phyloP scores from a whole-genome alignment of 2,797 vertebrate species.

The Florisuga fusca region DNA sequence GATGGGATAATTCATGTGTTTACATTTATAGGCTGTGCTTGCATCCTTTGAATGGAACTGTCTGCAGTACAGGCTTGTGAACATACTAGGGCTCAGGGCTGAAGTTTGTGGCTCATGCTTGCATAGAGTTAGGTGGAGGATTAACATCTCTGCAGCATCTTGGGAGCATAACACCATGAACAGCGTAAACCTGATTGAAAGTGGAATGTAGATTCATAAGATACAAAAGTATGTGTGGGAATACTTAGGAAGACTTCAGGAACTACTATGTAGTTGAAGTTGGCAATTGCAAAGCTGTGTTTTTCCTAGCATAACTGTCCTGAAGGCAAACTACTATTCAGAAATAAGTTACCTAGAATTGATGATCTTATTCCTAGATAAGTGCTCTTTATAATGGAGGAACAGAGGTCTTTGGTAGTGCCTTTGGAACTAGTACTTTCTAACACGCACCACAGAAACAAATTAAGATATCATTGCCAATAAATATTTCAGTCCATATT shows the following conservation, averaged over 20 bases:
- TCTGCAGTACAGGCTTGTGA: neutral
- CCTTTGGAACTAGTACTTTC: neutral
- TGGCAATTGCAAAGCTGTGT: neutral
- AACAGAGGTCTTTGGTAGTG: neutral
- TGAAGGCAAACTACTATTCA: neutral
- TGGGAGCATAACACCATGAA: neutral
- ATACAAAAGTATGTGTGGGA: neutral
- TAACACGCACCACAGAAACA: neutral
- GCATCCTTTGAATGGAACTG: neutral
- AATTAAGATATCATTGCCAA: neutral
- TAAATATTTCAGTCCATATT: neutral
- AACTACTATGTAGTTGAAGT: neutral
- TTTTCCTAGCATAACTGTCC: neutral
- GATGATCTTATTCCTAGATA: neutral
- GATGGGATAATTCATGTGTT: accelerated
- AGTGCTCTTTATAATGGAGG: neutral
- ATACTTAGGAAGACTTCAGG: neutral
- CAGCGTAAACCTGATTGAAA: neutral
- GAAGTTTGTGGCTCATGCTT: neutral
- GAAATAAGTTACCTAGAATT: neutral
- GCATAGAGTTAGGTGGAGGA: neutral
- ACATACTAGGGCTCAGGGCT: accelerated
- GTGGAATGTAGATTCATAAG: neutral
- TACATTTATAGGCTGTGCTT: neutral
- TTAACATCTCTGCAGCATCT: neutral